Conservation (phyloP, 1,140 invertebrate genomes). For the Doryteuthis pealeii region DNA sequence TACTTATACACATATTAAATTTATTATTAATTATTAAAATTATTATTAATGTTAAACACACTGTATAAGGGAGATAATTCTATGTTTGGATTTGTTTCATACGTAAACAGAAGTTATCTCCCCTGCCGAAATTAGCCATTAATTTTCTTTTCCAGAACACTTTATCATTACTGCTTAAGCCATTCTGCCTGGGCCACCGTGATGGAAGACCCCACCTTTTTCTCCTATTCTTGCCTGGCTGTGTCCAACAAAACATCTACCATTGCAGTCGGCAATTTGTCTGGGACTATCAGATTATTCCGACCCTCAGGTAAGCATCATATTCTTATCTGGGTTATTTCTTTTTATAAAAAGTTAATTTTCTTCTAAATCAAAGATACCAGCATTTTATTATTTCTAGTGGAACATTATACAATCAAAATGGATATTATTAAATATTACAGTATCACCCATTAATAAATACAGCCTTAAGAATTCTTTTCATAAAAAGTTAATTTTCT, state of each 20-base stretch:
- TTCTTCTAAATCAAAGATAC: no score
- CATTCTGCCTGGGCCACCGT: constrained; percentile 20
- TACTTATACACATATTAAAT: not conserved
- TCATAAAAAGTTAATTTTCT: no score
- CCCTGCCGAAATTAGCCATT: not conserved
- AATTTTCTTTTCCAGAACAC: constrained; percentile 24
- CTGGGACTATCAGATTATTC: constrained; percentile 31
- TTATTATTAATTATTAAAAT: not conserved
- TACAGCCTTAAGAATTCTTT: no score
- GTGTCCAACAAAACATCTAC: constrained; percentile 21
- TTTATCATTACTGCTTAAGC: constrained; percentile 20
- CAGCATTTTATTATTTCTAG: no score
- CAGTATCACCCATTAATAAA: no score
- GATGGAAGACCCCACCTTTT: constrained; percentile 29
- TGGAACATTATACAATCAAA: no score
- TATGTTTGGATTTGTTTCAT: not conserved
- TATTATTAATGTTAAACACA: not conserved
- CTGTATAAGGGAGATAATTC: no score
- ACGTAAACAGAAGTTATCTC: not conserved
- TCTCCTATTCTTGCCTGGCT: constrained; percentile 44
- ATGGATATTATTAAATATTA: no score
- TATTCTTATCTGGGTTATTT: constrained; percentile 17
- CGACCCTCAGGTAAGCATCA: not conserved
- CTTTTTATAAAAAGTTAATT: no score
- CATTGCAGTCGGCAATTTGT: constrained; percentile 47